Percentiles rank a stretch among this genome's conserved stretches.
phyloP scores from a whole-genome alignment of 2,888 invertebrate genomes.

The Aquatica leii region DNA sequence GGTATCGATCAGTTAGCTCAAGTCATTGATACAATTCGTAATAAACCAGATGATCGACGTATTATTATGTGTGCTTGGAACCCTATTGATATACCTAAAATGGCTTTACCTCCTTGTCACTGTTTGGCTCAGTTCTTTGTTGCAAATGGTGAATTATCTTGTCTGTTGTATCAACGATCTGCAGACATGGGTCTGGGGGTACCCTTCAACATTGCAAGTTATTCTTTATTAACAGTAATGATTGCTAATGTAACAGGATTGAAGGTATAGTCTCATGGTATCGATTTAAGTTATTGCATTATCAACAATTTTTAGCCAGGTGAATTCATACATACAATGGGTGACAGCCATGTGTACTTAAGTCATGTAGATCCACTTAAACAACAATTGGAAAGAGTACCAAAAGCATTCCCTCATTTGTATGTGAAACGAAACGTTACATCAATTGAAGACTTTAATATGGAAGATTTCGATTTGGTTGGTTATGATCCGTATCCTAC shows the following conservation, averaged over 20 bases:
- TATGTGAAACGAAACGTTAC: constrained; percentile 75
- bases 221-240: constrained; percentile 92
- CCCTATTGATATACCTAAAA: constrained; percentile 81
- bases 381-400: constrained; percentile 79
- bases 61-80: constrained; percentile 97
- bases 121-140: constrained; percentile 95
- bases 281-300: neutral
- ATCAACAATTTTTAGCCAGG: constrained; percentile 69
- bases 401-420: constrained; percentile 83
- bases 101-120: constrained; percentile 98
- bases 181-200: constrained; percentile 98
- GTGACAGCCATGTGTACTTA: constrained; percentile 92
- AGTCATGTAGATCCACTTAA: constrained; percentile 87
- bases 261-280: constrained; percentile 65
- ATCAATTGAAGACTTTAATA: constrained; percentile 84
- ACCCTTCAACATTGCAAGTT: constrained; percentile 97
- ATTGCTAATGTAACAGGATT: constrained; percentile 91
- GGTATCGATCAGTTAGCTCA: constrained; percentile 91
- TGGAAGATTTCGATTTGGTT: constrained; percentile 86
- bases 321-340: constrained; percentile 92
- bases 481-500: constrained; percentile 88
- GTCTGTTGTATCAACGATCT: constrained; percentile 93
- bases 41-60: constrained; percentile 84
- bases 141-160: constrained; percentile 80
- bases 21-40: constrained; percentile 80